Evolutionary conservation across 2,113 vertebrate species (phyloP), one percentile per base, ranked within the genome.

Genomic region (Mastomys coucha): DNA sequence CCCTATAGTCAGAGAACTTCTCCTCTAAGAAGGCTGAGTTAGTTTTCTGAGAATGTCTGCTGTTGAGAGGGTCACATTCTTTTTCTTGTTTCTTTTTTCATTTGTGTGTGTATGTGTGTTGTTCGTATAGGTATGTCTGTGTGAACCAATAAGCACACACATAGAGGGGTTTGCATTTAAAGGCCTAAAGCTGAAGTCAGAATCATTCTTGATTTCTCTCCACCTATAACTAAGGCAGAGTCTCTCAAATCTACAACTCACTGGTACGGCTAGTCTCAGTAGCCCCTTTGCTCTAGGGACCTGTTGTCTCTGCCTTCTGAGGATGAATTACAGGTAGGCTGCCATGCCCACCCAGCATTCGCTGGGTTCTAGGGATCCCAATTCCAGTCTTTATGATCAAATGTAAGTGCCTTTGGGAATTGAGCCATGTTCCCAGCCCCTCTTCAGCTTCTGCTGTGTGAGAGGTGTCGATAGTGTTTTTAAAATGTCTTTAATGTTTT

Each of bases 1-100:
- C 99, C 97, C 99, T 99, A 98, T 99, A 99, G 98, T 99, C 99
- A 99, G 99, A 98, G 98, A 99, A 99, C 98, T 99, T 99, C 98
- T 99, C 98, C 99, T 99, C 63, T 99, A 99, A 97, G 99, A 99
- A 98, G 99, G 99, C 98, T 96, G 99, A 99, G 98, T 99, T 26
- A 63, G 60, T 63, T 99, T 93, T 98, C 98, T 86, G 99, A 99
- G 94, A 99, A 98, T 17, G 98, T 99, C 99, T 99, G 20, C 49
- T 39, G 17, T 17, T 28, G 63, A 42, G 2, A 42, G 5, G 7
- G 1, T 33, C 82, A 86, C 4, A 49, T 67, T 49, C 39, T 85
- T 85, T 42, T 14, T 65, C 39, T 49, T 7, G 13, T 45, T 86
- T 67, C 60, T 33, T 49, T 67, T 33, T 67, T 4, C 60, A 5